Evolutionary conservation across 2,888 invertebrate species (phyloP), one percentile per base, ranked within the genome.

Genomic region (Caenorhabditis panamensis): DNA sequence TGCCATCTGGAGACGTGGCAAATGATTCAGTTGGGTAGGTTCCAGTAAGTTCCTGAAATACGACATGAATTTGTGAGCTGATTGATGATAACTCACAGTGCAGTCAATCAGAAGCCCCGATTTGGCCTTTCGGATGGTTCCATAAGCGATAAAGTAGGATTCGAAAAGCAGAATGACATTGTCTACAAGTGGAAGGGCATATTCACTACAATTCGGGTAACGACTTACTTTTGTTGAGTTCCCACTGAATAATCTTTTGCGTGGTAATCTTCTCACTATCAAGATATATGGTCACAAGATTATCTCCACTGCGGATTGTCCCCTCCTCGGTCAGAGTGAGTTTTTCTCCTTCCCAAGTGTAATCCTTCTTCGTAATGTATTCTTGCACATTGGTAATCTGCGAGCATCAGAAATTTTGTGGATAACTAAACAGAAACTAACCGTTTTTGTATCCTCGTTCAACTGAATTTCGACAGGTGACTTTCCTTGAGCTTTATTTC

Each of bases 101-200:
- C 62, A 62, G 1, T 62, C 47, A 8, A 62, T 47, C 26, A 62
- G 47, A 47, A 58, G 13, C 11, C 58, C 58, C 9, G 36, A 9
- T 5, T 58, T 36, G 5, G n/a, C 20, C n/a, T 36, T 18, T 2
- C 37, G n/a, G 20, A 58, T 37, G 1, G 8, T 20, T 36, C 58
- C 58, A 36, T n/a, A 20, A 0, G 58, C 58, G 36, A 58, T 36
- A 37, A 58, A 58, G 16, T 36, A 36, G 18, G 36, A n/a, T 13
- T 58, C 28, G 58, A 36, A 58, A 9, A 58, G 36, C 6, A 58
- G 18, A 11, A 58, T 13, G 9, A 58, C 58, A 36, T 36, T n/a
- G n/a, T n/a, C n/a, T n/a, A n/a, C n/a, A n/a, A n/a, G n/a, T n/a
- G n/a, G n/a, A n/a, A n/a, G n/a, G n/a, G n/a, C n/a, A n/a, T n/a